Evolutionary conservation across 2,113 vertebrate genomes (phyloP), one percentile per base, ranked within the genome.

Genomic region (Marmota flaviventris): DNA sequence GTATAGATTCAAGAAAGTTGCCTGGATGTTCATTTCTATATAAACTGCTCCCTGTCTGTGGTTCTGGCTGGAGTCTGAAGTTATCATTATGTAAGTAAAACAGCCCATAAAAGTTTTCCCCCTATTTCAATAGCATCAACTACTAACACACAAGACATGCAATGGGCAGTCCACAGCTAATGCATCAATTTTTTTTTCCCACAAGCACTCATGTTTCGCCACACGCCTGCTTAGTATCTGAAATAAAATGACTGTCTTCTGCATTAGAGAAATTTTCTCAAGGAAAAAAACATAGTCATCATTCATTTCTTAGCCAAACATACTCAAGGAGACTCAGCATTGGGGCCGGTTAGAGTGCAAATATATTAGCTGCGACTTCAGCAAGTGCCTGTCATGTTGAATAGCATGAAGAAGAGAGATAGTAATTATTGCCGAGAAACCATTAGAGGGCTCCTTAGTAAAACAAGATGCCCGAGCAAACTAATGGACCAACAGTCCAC

Each of bases 391-490:
- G 99, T 99, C 99, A 99, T 98, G 98, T 99, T 98, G 98, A 98
- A 98, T 98, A 99, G 99, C 98, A 99, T 97, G 98, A 99, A 99
- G 98, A 99, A 99, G 98, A 99, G 99, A 99, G 99, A 99, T 98
- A 99, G 99, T 99, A 99, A 99, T 99, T 99, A 99, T 99, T 99
- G 99, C 99, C 72, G 97, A 99, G 99, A 99, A 99, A 98, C 99
- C 99, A 99, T 99, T 99, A 99, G 99, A 99, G 99, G 98, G 98
- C 98, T 99, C 99, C 99, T 99, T 99, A 99, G 99, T 99, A 99
- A 98, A 99, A 99, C 99, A 99, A 98, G 99, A 98, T 99, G 98
- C 99, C 98, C 98, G 95, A 98, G 99, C 98, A 99, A 99, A 99
- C 99, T 99, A 99, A 99, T 99, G 99, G 99, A 99, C 99, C 99